These are phyloP conservation scores for Bombus confusus DNA, from an alignment of 1,140 invertebrate genomes.

Conservation along the genomic window DNA sequence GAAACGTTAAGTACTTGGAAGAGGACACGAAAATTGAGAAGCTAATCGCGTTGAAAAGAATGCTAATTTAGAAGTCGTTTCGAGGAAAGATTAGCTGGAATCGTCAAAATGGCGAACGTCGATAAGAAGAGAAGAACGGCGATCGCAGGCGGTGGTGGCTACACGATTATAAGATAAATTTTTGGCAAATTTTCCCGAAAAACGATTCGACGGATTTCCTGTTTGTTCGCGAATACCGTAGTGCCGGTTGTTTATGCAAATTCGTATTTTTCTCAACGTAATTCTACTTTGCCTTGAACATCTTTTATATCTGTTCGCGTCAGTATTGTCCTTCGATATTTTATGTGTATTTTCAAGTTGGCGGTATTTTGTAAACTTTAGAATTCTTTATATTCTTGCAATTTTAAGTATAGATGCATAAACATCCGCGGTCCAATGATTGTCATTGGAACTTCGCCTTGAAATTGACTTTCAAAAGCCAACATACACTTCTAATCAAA, in stretches of 20 bases:
- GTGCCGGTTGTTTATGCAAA: not conserved
- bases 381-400: not conserved
- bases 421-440: not conserved
- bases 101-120: not conserved
- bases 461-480: not conserved
- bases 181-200: not conserved
- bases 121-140: not conserved
- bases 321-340: too few species aligned
- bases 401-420: not conserved
- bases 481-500: not conserved
- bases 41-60: not conserved
- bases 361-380: not conserved
- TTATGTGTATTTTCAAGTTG: too few species aligned
- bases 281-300: too few species aligned
- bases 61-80: not conserved
- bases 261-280: too few species aligned
- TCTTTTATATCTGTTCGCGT: too few species aligned
- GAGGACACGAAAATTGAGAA: constrained; percentile 23
- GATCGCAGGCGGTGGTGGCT: constrained; percentile 17
- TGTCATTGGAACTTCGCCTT: not conserved
- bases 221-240: not conserved
- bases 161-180: not conserved
- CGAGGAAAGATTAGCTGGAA: not conserved
- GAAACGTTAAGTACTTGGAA: not conserved
- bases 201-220: not conserved